A percentile compares a stretch with the other conserved stretches of the same genome.
These are phyloP conservation scores for Tenthredo livida DNA, from an alignment of 2,888 invertebrate genomes.

Conservation along the genomic window DNA sequence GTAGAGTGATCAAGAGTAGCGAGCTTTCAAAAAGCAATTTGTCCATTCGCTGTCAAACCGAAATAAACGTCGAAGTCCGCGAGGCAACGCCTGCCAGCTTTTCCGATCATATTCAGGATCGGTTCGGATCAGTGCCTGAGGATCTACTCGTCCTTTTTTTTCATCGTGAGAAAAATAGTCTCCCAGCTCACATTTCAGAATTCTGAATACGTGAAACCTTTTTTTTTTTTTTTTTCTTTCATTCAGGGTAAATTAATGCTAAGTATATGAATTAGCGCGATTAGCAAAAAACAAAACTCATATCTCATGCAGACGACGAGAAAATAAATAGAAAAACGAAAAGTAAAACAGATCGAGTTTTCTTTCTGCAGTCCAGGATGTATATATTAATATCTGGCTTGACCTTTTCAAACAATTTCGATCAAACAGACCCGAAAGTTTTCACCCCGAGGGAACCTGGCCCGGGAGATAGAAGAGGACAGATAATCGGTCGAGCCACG, in stretches of 20 bases:
- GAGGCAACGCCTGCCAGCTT: conserved; percentile 38
- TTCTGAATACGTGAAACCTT: not conserved
- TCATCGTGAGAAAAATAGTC: not conserved
- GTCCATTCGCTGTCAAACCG: conserved; percentile 34
- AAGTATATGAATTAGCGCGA: not conserved
- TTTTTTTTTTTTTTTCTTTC: not conserved
- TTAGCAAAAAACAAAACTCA: not conserved
- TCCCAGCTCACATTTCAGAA: not conserved
- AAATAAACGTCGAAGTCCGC: conserved; percentile 19
- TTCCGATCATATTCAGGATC: conserved; percentile 13
- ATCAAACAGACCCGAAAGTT: conserved; percentile 37
- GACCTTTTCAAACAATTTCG: conserved; percentile 32
- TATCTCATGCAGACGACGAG: not conserved
- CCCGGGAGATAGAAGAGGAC: not conserved
- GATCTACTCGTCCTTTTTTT: conserved; percentile 8
- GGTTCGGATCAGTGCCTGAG: not conserved
- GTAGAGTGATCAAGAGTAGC: not conserved
- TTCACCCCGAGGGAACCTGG: conserved; percentile 25
- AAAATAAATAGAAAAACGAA: not conserved
- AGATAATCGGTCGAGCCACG: conserved; percentile 24
- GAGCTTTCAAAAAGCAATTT: conserved; percentile 50
- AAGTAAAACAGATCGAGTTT: not conserved
- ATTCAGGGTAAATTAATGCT: no score
- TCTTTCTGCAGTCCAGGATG: not conserved
- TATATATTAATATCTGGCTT: conserved; percentile 16